Evolutionary conservation across 1,140 invertebrate species (phyloP).

Genomic region (Acyrthosiphon pisum): DNA sequence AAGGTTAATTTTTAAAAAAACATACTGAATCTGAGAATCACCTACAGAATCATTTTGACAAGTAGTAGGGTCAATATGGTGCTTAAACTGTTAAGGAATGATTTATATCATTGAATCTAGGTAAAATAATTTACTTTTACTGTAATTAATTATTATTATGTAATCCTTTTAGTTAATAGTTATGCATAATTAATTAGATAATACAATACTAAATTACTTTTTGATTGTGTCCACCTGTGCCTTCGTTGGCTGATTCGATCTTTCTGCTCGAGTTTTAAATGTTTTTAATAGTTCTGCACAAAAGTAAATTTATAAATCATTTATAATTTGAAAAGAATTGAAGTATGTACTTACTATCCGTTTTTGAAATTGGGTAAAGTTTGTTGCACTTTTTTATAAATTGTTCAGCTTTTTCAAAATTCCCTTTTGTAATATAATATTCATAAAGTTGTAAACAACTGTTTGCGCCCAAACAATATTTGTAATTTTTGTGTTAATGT

Average conservation of each 20-base stretch:
- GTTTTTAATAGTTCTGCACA: conserved; percentile 44
- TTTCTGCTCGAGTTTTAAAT: conserved; percentile 38
- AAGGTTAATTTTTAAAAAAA: too few relatives aligned
- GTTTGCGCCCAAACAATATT: too few relatives aligned
- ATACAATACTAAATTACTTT: conserved; percentile 64
- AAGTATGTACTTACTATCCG: conserved; percentile 76
- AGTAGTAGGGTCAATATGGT: neutral
- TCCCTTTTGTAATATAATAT: conserved; percentile 75
- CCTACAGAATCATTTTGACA: neutral
- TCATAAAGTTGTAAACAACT: too few relatives aligned
- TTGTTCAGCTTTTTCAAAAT: conserved; percentile 85
- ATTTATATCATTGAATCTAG: neutral
- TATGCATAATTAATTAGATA: neutral
- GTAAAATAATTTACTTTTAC: neutral
- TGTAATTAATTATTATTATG: neutral
- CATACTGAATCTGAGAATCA: too few relatives aligned
- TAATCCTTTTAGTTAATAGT: neutral
- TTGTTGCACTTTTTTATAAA: conserved; percentile 86
- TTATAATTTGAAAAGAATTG: neutral
- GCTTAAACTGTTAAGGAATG: neutral
- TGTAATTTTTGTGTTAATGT: too few relatives aligned
- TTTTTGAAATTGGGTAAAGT: conserved; percentile 82
- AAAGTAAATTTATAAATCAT: neutral
- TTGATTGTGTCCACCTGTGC: conserved; percentile 73
- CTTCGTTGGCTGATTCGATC: conserved; percentile 64